Evolutionary conservation across 2,113 vertebrate genomes (phyloP), one percentile per base, ranked within the genome.

Genomic region (Petroica traversi): DNA sequence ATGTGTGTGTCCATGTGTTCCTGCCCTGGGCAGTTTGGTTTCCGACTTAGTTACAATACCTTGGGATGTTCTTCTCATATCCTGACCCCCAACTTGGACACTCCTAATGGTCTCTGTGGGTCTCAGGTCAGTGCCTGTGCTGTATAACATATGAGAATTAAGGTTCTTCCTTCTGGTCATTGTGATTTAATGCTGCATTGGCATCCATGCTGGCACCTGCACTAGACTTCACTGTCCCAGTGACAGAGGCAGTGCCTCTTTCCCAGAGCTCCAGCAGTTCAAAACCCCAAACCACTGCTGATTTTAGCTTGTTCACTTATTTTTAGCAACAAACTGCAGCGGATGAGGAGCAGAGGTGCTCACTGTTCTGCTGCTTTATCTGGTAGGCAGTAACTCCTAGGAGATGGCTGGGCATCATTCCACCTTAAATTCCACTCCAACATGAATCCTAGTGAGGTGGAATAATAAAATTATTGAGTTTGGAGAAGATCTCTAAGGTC

Each of bases 1-100:
- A 4, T 6, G 1, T 18, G 36, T 15, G 7, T 17, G 19, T 45
- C 13, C 0, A 0, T 46, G 26, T 61, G 28, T 12, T 43, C 45
- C 40, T 43, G 29, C 8, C 34, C 5, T 18, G 13, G 12, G 22
- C 7, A 3, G 20, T 45, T 73, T 48, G 8, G 4, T 45, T 89
- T 66, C 64, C 51, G 38, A 22, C 6, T 14, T 28, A 61, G 8
- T 57, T 64, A 45, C 8, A 8, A 33, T n/a, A 29, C 11, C 20
- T 58, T 2, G 2, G 10, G 19, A 17, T 40, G 25, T 66, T 73
- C 41, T 72, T 57, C n/a, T 71, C 11, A 34, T 15, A 46, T 8
- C 1, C 9, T 36, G 48, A 29, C 7, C 19, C 45, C 11, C 10
- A 14, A 1, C 6, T 6, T 52, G 19, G 45, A 48, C 49, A 57